A percentile compares a stretch with the other conserved stretches of the same genome.
Conservation (phyloP, 2,888 invertebrate genomes). For the Ochropacha duplaris region DNA sequence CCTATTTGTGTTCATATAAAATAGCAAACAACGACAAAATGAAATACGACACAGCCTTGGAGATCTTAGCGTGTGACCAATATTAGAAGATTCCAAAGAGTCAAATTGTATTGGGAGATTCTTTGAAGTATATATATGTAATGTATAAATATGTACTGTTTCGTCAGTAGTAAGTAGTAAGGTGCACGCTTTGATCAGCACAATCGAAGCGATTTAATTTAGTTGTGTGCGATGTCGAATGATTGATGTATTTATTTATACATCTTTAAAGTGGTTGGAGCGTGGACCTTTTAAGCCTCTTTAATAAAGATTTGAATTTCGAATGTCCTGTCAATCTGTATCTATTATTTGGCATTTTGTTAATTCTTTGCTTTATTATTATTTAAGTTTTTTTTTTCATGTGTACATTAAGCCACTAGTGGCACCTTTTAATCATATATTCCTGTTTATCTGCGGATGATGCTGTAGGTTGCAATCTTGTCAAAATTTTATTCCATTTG, state of each 20-base stretch:
- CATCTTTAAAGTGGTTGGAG: not conserved
- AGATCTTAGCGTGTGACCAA: not conserved
- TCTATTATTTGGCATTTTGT: too few species aligned
- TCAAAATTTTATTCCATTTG: too few species aligned
- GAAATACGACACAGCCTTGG: not conserved
- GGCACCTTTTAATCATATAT: too few species aligned
- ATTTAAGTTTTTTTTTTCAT: too few species aligned
- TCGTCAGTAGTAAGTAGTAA: too few species aligned
- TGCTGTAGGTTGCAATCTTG: too few species aligned
- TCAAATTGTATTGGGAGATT: not conserved
- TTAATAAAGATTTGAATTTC: not conserved
- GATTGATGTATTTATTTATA: not conserved
- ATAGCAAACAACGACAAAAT: not conserved
- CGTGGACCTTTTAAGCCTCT: not conserved
- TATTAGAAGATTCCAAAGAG: not conserved
- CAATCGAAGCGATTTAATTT: not conserved
- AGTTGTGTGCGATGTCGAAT: not conserved
- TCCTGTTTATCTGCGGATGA: too few species aligned
- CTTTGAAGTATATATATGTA: not conserved
- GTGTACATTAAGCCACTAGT: too few species aligned
- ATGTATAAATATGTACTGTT: too few species aligned
- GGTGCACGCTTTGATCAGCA: not conserved
- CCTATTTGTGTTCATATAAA: not conserved
- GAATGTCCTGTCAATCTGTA: too few species aligned
- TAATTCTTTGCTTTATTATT: too few species aligned